A percentile compares a stretch with the other conserved stretches of the same genome.
These are phyloP conservation scores for Heteromyza rotundicornis DNA, from an alignment of 2,888 invertebrate genomes.

Conservation along the genomic window DNA sequence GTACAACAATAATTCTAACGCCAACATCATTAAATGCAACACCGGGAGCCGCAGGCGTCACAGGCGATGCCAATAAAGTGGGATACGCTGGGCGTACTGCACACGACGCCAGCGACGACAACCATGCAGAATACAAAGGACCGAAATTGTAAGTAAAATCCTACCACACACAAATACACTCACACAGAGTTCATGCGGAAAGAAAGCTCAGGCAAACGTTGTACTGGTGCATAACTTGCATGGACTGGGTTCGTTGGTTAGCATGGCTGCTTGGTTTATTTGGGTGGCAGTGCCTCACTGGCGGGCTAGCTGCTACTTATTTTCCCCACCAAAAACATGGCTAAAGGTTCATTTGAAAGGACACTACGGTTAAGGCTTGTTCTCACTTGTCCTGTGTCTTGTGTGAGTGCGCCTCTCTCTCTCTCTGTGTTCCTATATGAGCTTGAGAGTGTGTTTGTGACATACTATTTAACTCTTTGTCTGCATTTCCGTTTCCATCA, in stretches of 20 bases:
- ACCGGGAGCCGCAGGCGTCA: slow-evolving; percentile 30
- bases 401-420: background rate
- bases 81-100: slow-evolving; percentile 21
- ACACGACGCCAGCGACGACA: too few species aligned
- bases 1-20: slow-evolving; percentile 56
- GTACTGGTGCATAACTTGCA: too few species aligned
- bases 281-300: too few species aligned
- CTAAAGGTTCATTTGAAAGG: background rate
- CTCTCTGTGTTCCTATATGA: background rate
- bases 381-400: background rate
- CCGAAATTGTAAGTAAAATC: slow-evolving; percentile 55
- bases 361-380: background rate
- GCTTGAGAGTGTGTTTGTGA: slow-evolving; percentile 1
- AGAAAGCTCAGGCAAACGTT: too few species aligned
- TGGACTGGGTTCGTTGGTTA: too few species aligned
- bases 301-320: too few species aligned
- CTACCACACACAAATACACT: background rate
- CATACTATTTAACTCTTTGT: background rate
- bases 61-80: background rate
- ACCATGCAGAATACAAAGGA: slow-evolving; percentile 58
- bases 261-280: too few species aligned
- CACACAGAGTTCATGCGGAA: too few species aligned
- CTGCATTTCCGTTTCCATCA: background rate
- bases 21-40: slow-evolving; percentile 57
- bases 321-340: too few species aligned